Base-by-base conservation (phyloP, 2,888 invertebrate species). In the Halocaridina rubra region DNA sequence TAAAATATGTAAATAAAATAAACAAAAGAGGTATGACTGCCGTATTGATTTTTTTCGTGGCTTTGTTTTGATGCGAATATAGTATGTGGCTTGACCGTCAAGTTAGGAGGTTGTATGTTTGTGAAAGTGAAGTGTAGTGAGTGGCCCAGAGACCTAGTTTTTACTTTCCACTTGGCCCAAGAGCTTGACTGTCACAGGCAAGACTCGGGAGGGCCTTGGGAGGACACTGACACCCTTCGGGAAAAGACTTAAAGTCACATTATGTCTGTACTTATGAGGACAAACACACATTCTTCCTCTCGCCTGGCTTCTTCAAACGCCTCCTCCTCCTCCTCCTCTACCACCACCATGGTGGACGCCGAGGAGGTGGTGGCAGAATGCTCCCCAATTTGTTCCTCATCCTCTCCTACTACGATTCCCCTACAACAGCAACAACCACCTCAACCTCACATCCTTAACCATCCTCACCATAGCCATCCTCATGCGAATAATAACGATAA, bases 81-180 rank as follows among this genome's bases (percentile, higher is more conserved):
- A 85, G 80, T 39, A 39, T 24, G 72, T 84, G 59, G 61, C 33
- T 61, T 84, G 64, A 84, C 69, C 19, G 19, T 13, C 32, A 84
- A 72, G 78, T 72, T 78, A 78, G 85, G 85, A 76, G 80, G 85
- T 80, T 85, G 85, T 85, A 77, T 85, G 69, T 81, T 80, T 85
- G 85, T 85, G 85, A 85, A 85, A 85, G 85, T 85, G 85, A 85
- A 85, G 85, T 85, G 85, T 85, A 76, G 64, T 76, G 76, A 61
- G 74, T 85, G 85, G 85, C 85, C 85, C 80, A 85, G 59, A 85
- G 85, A 85, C 85, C 85, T 76, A 85, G 80, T 80, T 85, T 85
- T 85, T 85, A 75, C 85, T 80, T 85, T 85, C 80, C 80, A 69
- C 82, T 61, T 84, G 78, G 78, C 82, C n/a, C 82, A 84, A 61